Evolutionary conservation across 2,888 invertebrate species (phyloP), one percentile per base, ranked within the genome.

Genomic region (Sarcophaga carnaria): DNA sequence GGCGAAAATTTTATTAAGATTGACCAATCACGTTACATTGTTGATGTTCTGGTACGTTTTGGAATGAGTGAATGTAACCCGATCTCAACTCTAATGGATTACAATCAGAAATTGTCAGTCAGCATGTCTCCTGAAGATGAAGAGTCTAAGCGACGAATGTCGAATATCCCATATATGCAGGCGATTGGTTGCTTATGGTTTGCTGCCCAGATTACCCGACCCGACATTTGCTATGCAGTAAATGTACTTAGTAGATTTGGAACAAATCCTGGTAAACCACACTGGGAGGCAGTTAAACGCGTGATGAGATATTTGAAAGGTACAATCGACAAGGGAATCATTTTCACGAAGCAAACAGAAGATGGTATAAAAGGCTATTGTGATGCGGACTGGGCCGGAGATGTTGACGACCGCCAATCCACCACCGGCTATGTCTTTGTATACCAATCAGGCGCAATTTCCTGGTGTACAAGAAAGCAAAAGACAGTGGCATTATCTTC

Each of bases 11-110:
- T 11, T 6, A 80, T 80, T 1, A 82, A 67, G 62, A 72, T 83
- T 4, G 74, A 86, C 67, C 84, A 88, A 64, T 80, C 85, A 4
- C 71, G 78, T 11, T 86, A 85, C 20, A 82, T 83, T 75, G n/a
- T 49, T 81, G 75, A 88, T 64, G 77, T 76, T 20, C 17, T 85
- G 70, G 14, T 8, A 17, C 76, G 83, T n/a, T 87, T 83, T 67
- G 79, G 64, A 6, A 81, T 82, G 86, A 59, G 37, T 37, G 37
- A 37, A 37, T 37, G 37, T 37, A 37, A 37, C 6, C 6, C 37
- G 5, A 37, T 6, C 6, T 37, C 37, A 37, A 37, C 37, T 6
- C 37, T 6, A 37, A 37, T 6, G 37, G 37, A 37, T 6, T 6
- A 37, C 37, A 6, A 37, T 37, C 37, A 37, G 6, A 37, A 37